Evolutionary conservation across 2,888 invertebrate genomes (phyloP), one percentile per base, ranked within the genome.

Genomic region (Hyalella azteca): DNA sequence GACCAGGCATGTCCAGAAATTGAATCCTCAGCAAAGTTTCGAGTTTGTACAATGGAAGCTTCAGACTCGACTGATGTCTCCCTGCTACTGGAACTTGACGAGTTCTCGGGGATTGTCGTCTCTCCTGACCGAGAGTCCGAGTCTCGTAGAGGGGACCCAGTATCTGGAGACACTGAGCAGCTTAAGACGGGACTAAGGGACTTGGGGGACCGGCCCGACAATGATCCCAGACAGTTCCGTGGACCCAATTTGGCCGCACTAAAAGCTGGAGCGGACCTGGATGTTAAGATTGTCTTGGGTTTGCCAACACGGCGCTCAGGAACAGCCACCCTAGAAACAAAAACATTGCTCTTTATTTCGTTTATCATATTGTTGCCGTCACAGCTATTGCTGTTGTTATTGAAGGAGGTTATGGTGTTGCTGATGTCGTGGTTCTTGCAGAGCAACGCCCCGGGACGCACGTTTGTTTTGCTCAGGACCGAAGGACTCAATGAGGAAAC

Each of bases 41-140:
- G 32, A 32, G 36, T 66, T 36, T 66, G 66, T 66, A 66, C 66
- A 36, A 66, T 66, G 0, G 66, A 66, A 1, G 36, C 36, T 66
- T 66, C 66, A 66, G 66, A 66, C n/a, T 66, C 66, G 19, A 66
- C 36, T 9, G 66, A 66, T 19, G 66, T 66, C 19, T 66, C 66
- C 19, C 66, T 66, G 36, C 66, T 66, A 36, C 66, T 66, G 13
- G 66, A 36, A 66, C 66, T 66, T 3, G 66, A 66, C 15, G 66
- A 66, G 2, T 66, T 66, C 7, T 66, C 66, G 15, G 36, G 36
- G 26, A 54, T 7, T 13, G 66, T 36, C n/a, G 66, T 36, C 0
- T 36, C 66, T 7, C 19, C 66, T 4, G 66, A 36, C 39, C 36
- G 36, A 7, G 39, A 66, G 29, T 66, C 36, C 7, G 66, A 66